Base-by-base conservation (phyloP, 2,797 vertebrate genomes). In the Acipenser oxyrinchus region DNA sequence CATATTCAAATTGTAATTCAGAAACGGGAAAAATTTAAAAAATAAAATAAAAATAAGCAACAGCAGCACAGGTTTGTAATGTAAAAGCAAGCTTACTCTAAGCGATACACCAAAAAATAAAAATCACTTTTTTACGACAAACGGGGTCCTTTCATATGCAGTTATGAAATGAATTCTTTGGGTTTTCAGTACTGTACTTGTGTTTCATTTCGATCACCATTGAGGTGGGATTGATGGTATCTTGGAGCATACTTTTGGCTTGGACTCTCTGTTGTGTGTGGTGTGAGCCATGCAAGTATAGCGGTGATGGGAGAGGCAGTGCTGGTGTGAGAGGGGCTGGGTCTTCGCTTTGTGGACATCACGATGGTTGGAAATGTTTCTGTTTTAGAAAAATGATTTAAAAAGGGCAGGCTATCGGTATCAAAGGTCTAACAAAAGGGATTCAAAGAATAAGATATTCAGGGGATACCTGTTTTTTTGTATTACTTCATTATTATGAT, bases 321-420 rank as follows among this genome's bases (percentile, higher is more conserved):
- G 10, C 13, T 53, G 23, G 52, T 10, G 13, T 10, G n/a, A 37
- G 48, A 15, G 4, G 23, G 13, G 15, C 10, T 48, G 65, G 64
- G 62, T 71, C 66, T 48, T 48, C 13, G 66, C 11, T 55, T 78
- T 59, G 68, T 79, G 74, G 79, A 82, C 4, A 4, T 79, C 74
- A 71, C 71, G 80, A 70, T 62, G 73, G 72, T 66, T 79, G 71
- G 74, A 79, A 75, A 78, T 69, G 74, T 74, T 84, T 80, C 79
- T 76, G 77, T 82, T 83, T 74, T 78, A 78, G 71, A 76, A 72
- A 83, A 80, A 78, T 59, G 6, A 52, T 79, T 67, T 75, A 76
- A 79, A 48, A 61, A 11, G 53, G 37, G 53, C 61, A 53, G 15
- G 51, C 63, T 53, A 13, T 80, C 69, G 65, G 76, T 75, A 77